Base-by-base conservation (phyloP, 2,888 invertebrate genomes). In the Mantis religiosa region DNA sequence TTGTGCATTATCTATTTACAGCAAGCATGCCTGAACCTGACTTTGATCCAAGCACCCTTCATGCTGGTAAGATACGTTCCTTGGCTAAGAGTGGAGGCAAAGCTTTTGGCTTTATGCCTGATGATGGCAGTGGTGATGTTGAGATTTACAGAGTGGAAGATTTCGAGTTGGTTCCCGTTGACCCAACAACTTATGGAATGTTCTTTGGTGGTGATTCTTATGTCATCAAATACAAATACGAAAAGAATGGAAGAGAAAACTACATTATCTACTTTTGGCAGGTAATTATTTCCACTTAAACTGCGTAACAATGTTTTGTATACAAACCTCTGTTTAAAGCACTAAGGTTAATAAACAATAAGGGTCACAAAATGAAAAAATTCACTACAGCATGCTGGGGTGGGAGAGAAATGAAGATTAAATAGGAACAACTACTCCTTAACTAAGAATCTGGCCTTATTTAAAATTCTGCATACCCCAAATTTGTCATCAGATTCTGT, bases 21-120 rank as follows among this genome's bases (percentile, higher is more conserved):
- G 90, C 89, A 20, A 88, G 89, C 28, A 85, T 90, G 83, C 90
- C 89, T 14, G 90, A 89, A 28, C 84, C 88, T n/a, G 92, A 92
- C 87, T 92, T 93, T 89, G 92, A 93, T 88, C 92, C 92, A 2
- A 90, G 91, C 15, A 89, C 90, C 6, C 91, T 93, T 14, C 93
- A 93, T 90, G 90, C 91, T 27, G 91, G 91, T 34, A 92, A 92
- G 87, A 90, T 91, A 87, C 84, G 88, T 9, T 89, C 92, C 82
- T 91, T 94, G 27, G 93, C 94, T 89, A 94, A 94, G 92, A 94
- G 94, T 91, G 94, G 94, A 30, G 96, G 96, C 0, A 92, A 95
- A 0, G 96, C 96, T 12, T 91, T 93, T 87, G 96, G 96, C 0
- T 96, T 96, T 92, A 96, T 97, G 96, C 97, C 97, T 0, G 97